Conservation (phyloP, 2,113 vertebrate genomes). For the Vulpes vulpes region DNA sequence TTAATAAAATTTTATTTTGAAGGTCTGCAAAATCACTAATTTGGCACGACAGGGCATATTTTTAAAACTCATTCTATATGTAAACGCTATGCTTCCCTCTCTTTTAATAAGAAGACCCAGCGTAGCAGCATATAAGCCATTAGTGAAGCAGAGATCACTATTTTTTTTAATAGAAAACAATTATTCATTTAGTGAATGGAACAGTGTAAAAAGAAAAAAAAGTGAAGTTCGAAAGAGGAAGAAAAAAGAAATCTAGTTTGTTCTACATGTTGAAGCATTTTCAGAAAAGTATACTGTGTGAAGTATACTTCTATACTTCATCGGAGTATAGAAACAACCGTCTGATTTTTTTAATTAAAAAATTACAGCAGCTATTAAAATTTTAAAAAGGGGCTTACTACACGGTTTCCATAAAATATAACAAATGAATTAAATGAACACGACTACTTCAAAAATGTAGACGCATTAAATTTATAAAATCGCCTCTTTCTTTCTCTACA, state of each 20-base stretch:
- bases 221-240: not conserved
- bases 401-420: not conserved
- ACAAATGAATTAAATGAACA: not conserved
- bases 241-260: not conserved
- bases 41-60: slow-evolving; percentile 35
- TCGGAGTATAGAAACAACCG: not conserved
- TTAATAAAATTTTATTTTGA: slow-evolving; percentile 77
- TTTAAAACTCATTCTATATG: slow-evolving; percentile 57
- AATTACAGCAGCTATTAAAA: not conserved
- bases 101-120: slow-evolving; percentile 10
- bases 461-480: not conserved
- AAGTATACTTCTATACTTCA: not conserved
- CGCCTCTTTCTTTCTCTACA: not conserved
- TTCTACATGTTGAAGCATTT: not conserved
- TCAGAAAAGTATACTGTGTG: not conserved
- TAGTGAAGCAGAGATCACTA: slow-evolving; percentile 33
- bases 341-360: not conserved
- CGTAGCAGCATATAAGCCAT: not conserved
- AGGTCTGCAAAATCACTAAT: slow-evolving; percentile 67
- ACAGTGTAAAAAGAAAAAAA: slow-evolving; percentile 43
- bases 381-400: not conserved
- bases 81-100: not conserved
- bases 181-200: slow-evolving; percentile 34
- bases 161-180: slow-evolving; percentile 55
- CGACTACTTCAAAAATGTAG: not conserved